A percentile compares a stretch with the other conserved stretches of the same genome.
These are phyloP conservation scores for Melierax canorus DNA, from an alignment of 2,113 vertebrate species.

Conservation along the genomic window DNA sequence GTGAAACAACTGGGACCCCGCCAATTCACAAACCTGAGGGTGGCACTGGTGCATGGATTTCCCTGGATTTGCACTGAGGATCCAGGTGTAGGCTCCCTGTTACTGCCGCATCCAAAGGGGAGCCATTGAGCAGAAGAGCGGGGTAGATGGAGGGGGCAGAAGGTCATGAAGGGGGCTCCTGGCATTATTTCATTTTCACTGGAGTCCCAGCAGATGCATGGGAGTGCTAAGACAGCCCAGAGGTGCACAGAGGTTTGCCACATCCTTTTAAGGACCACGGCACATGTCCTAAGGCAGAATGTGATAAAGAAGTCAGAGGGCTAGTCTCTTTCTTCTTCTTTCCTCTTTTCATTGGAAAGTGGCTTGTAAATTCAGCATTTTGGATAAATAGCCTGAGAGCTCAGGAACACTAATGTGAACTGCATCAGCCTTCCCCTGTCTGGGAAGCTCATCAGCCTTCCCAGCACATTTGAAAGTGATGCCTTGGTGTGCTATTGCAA, in stretches of 20 bases:
- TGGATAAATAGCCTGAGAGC: background rate
- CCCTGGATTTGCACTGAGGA: background rate
- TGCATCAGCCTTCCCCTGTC: background rate
- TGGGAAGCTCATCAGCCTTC: background rate
- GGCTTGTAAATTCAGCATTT: background rate
- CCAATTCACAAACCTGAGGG: background rate
- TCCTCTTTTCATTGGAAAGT: background rate
- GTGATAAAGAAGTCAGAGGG: background rate
- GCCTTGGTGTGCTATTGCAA: background rate
- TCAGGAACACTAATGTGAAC: background rate
- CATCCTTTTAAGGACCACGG: background rate
- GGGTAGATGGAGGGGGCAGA: background rate
- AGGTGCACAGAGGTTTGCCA: background rate
- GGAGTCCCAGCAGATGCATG: background rate
- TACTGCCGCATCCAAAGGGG: background rate
- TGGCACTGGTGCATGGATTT: background rate
- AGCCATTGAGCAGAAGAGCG: background rate
- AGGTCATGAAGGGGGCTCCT: background rate
- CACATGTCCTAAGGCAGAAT: background rate
- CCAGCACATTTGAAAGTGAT: background rate
- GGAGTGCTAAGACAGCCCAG: background rate
- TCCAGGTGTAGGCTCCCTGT: background rate
- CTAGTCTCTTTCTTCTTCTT: background rate
- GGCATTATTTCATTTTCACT: background rate
- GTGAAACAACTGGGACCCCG: background rate